Conservation (phyloP, 2,113 vertebrate species). For the Hyaena hyaena region DNA sequence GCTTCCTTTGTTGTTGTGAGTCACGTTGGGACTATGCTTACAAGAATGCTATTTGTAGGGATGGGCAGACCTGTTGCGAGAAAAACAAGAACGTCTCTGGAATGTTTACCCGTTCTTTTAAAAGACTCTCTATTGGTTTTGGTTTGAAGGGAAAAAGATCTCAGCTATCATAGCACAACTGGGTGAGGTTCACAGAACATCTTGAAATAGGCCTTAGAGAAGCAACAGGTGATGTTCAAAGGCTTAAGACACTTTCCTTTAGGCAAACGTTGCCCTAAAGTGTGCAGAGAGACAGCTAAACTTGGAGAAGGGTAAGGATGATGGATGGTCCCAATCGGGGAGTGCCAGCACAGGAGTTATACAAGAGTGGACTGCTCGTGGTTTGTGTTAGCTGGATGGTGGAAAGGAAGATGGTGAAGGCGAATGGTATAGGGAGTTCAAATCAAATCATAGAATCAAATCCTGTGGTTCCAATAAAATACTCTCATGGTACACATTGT, state of each 20-base stretch:
- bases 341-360: not conserved
- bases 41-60: conserved; percentile 77
- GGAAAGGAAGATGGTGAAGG: not conserved
- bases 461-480: not conserved
- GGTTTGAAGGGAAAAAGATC: not conserved
- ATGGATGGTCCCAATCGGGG: not conserved
- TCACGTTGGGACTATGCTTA: conserved; percentile 75
- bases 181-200: not conserved
- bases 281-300: not conserved
- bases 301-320: not conserved
- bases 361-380: fast-evolving
- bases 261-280: not conserved
- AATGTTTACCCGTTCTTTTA: conserved; percentile 74
- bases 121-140: conserved; percentile 5
- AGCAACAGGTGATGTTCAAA: not conserved
- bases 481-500: not conserved
- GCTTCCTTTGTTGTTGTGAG: conserved; percentile 74
- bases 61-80: conserved; percentile 76
- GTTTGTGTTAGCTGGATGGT: not conserved
- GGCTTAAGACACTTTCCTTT: not conserved
- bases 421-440: not conserved
- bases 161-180: not conserved
- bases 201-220: not conserved
- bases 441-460: not conserved
- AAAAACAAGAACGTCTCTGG: conserved; percentile 71